phyloP scores from a whole-genome alignment of 2,888 invertebrate species.

The Tipula vernalis region DNA sequence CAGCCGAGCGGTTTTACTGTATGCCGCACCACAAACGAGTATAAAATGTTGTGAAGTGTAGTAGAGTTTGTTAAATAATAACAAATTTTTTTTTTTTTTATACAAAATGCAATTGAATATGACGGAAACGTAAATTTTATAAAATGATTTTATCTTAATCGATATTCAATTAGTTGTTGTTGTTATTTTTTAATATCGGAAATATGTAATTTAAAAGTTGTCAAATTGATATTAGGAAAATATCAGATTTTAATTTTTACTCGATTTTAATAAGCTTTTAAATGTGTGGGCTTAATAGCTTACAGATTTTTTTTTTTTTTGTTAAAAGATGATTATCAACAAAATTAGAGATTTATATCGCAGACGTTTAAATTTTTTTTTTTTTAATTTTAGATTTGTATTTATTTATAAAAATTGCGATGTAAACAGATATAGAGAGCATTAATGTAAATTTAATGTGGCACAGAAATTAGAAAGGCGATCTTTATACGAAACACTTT shows the following conservation, averaged over 20 bases:
- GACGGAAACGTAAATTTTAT: background rate
- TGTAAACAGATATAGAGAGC: background rate
- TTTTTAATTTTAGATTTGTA: background rate
- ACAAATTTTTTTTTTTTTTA: background rate
- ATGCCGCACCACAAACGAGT: background rate
- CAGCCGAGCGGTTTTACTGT: background rate
- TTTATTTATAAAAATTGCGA: background rate
- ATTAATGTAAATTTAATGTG: too few relatives aligned
- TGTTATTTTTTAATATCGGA: background rate
- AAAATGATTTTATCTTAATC: background rate
- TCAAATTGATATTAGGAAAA: background rate
- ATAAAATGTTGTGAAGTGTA: background rate
- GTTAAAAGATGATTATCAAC: background rate
- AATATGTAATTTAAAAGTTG: conserved; percentile 4
- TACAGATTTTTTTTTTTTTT: background rate
- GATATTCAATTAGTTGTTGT: background rate
- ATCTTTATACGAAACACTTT: too few relatives aligned
- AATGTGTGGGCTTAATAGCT: background rate
- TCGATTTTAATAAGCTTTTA: background rate
- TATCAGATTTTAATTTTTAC: background rate
- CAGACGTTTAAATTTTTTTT: background rate
- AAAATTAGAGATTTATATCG: background rate
- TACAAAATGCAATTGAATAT: background rate
- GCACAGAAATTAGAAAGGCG: too few relatives aligned
- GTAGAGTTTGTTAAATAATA: background rate